phyloP scores from a whole-genome alignment of 2,888 invertebrate species.

The Coelopa pilipes region DNA sequence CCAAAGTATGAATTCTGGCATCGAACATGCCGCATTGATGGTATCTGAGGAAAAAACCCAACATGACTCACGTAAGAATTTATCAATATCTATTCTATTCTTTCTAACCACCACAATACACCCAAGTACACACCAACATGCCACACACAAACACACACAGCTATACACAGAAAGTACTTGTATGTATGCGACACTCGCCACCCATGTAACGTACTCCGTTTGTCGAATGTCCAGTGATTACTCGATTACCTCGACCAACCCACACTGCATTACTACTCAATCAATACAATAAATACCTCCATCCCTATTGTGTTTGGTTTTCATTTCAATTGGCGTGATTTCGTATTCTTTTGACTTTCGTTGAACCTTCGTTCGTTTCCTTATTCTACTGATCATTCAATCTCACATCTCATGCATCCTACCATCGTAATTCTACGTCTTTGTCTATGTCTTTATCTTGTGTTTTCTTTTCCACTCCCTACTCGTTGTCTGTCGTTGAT shows the following conservation, averaged over 20 bases:
- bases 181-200: conserved; percentile 21
- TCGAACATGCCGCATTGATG: conserved; percentile 82
- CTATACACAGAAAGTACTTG: conserved; percentile 42
- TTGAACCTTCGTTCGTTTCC: no score
- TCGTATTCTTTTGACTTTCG: no score
- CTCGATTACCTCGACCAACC: not conserved
- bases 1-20: conserved; percentile 80
- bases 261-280: not conserved
- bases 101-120: conserved; percentile 36
- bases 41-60: conserved; percentile 82
- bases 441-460: no score
- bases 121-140: conserved; percentile 40
- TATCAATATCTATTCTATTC: conserved; percentile 39
- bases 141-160: conserved; percentile 37
- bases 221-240: not conserved
- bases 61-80: conserved; percentile 82
- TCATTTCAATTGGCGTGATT: no score
- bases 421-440: no score
- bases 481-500: no score
- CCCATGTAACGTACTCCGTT: conserved; percentile 11
- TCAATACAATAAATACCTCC: not conserved
- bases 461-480: no score
- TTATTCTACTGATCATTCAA: no score
- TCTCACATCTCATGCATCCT: no score
- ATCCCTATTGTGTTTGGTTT: no score